Base-by-base conservation (phyloP, 2,113 vertebrate genomes). In the Corapipo altera region DNA sequence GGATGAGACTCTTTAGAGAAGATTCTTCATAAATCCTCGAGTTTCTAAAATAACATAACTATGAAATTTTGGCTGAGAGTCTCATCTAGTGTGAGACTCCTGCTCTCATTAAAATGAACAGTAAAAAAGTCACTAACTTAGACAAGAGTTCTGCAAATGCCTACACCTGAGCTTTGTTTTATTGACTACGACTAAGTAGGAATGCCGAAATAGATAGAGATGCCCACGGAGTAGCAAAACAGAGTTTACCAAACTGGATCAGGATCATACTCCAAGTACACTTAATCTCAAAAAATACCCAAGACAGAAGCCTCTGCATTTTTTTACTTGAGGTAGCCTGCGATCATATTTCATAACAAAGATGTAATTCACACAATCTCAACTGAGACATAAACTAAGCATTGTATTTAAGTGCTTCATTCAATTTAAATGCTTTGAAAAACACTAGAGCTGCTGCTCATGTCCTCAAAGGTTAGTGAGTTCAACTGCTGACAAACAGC, bases 1-100 rank as follows among this genome's bases (percentile, higher is more conserved):
- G 74, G 74, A 94, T 85, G 23, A 85, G 32, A 65, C 70, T 61
- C 73, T 93, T 72, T 41, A 66, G 70, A 73, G 57, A 84, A 74
- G 43, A 89, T 89, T 72, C 32, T 95, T 91, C 55, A 91, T 87
- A 94, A 91, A 80, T 77, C 57, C 66, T 75, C 61, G 39, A 32
- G 44, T 57, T 95, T 89, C 69, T 89, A 91, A 95, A 92, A 89
- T 64, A 92, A 70, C 44, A 3, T 30, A 37, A 69, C 74, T 41
- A 85, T 1, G 4, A 92, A 59, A 87, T 89, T 93, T 81, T 87
- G 54, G 62, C 84, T 64, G 67, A 92, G 51, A 84, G 35, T 57
- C 52, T 92, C 49, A 76, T 65, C 46, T 78, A 58, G 49, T 89
- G 73, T 79, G 85, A 94, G 41, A 84, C 37, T 85, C 27, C 78